These are phyloP conservation scores for Chiloscyllium punctatum DNA, from an alignment of 2,797 vertebrate genomes.

Conservation along the genomic window DNA sequence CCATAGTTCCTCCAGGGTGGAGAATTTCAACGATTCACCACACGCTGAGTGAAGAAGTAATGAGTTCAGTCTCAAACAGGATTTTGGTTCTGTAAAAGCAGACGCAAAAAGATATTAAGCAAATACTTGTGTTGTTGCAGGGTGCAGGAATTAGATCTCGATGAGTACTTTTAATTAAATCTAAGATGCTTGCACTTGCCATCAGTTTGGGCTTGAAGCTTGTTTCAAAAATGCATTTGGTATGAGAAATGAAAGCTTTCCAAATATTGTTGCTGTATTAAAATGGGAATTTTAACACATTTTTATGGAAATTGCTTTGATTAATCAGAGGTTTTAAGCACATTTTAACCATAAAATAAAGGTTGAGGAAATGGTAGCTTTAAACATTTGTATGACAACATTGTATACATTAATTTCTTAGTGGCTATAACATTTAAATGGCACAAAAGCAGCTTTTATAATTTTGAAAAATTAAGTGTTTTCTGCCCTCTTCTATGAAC, in stretches of 20 bases:
- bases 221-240: background rate
- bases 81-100: background rate
- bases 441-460: background rate
- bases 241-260: background rate
- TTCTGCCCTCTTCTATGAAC: background rate
- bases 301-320: background rate
- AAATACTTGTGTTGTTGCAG: background rate
- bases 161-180: background rate
- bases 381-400: background rate
- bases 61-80: background rate
- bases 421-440: background rate
- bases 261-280: background rate
- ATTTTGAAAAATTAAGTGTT: background rate
- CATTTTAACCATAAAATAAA: background rate
- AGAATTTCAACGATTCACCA: too few species aligned
- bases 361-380: background rate
- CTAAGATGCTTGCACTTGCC: background rate
- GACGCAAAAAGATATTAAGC: background rate
- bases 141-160: background rate
- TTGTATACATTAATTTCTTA: background rate
- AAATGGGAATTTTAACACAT: background rate
- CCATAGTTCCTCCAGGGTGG: too few species aligned
- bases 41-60: background rate
- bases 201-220: background rate
- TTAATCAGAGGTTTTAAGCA: background rate